Evolutionary conservation across 2,888 invertebrate species (phyloP).

Genomic region (Tubiluchus corallicola): DNA sequence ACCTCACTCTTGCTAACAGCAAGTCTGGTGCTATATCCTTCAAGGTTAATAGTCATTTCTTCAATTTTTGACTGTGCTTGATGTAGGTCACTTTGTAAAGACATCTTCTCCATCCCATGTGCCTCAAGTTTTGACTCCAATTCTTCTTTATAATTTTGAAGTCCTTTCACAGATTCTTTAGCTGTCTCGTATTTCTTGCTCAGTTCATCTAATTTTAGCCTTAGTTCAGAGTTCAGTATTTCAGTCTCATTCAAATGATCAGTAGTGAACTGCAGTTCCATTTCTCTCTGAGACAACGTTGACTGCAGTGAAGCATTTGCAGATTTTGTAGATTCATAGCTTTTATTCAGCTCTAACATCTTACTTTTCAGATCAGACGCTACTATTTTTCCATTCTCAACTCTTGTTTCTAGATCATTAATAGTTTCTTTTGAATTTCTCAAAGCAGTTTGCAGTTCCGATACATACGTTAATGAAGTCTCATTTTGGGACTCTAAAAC

Average conservation of each 20-base stretch:
- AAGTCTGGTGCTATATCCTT: slow-evolving; percentile 1
- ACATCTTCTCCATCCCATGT: neutral
- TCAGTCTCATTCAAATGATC: neutral
- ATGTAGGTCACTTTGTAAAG: neutral
- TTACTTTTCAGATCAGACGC: neutral
- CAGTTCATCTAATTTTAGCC: neutral
- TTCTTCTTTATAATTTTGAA: neutral
- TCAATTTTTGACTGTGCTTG: slow-evolving; percentile 1
- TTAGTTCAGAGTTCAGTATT: neutral
- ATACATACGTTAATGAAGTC: neutral
- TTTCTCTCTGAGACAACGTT: neutral
- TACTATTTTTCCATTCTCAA: neutral
- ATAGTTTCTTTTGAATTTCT: neutral
- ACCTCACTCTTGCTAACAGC: neutral
- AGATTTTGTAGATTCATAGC: neutral
- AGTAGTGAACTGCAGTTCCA: neutral
- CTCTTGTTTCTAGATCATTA: neutral
- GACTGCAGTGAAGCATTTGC: neutral
- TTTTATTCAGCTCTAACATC: slow-evolving; percentile 3
- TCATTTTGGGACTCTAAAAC: neutral
- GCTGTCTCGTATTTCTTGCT: neutral
- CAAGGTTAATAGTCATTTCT: neutral
- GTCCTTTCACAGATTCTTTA: neutral
- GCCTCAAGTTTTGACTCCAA: neutral
- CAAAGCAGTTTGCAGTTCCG: neutral